Evolutionary conservation across 2,113 vertebrate genomes (phyloP).

Genomic region (Pomatostomus ruficeps): DNA sequence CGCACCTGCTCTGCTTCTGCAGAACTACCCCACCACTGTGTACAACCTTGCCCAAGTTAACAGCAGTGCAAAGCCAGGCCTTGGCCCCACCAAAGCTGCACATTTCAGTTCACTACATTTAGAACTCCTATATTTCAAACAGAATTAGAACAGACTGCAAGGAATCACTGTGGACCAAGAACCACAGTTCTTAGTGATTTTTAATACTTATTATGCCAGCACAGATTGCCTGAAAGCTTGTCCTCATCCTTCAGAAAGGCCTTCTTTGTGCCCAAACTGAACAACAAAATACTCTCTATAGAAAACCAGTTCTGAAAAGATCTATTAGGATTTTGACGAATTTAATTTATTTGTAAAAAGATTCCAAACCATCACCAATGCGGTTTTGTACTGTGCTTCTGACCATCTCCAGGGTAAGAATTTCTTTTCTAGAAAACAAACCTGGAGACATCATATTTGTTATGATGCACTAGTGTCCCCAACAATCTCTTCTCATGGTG

Average conservation of each 20-base stretch:
- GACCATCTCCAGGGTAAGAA: background rate
- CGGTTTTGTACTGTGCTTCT: background rate
- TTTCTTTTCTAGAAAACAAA: background rate
- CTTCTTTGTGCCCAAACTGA: background rate
- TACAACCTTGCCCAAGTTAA: background rate
- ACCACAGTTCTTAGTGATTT: accelerated
- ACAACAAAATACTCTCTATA: background rate
- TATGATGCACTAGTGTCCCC: background rate
- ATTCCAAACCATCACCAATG: background rate
- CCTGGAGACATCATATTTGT: background rate
- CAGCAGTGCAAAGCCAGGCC: background rate
- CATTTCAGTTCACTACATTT: background rate
- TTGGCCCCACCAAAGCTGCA: background rate
- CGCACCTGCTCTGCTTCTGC: background rate
- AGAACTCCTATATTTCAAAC: background rate
- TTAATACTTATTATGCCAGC: background rate
- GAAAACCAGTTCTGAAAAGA: background rate
- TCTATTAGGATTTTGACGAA: background rate
- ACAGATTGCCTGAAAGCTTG: background rate
- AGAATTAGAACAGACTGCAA: background rate
- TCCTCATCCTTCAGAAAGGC: background rate
- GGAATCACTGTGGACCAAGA: background rate
- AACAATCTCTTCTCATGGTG: background rate
- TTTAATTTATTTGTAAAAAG: background rate
- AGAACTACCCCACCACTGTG: background rate